Evolutionary conservation across 1,140 invertebrate genomes (phyloP).

Genomic region (Lepidostoma basale): DNA sequence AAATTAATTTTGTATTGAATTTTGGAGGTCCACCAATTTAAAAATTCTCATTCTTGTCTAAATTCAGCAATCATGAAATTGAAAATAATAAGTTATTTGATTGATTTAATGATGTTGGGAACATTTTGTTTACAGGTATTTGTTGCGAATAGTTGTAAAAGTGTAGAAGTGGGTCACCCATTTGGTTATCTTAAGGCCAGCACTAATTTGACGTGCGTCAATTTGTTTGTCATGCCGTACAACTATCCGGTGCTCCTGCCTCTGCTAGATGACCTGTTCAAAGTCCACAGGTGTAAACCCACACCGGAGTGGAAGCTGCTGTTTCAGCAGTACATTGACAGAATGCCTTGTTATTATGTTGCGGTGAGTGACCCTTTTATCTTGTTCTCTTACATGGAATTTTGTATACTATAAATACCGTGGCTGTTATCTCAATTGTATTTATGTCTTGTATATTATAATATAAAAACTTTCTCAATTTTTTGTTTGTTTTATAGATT

Average conservation of each 20-base stretch:
- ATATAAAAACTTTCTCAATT: neutral
- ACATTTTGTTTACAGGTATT: slow-evolving; percentile 75
- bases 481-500: neutral
- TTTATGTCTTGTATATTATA: no score
- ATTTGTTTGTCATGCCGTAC: slow-evolving; percentile 97
- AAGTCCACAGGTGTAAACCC: slow-evolving; percentile 88
- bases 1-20: slow-evolving; percentile 8
- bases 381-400: no score
- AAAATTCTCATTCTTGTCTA: no score
- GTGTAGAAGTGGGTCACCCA: slow-evolving; percentile 85
- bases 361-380: slow-evolving; percentile 68
- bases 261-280: slow-evolving; percentile 90
- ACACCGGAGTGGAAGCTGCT: slow-evolving; percentile 87
- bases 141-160: slow-evolving; percentile 88
- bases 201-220: slow-evolving; percentile 92
- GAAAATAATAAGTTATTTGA: neutral
- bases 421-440: no score
- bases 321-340: slow-evolving; percentile 92
- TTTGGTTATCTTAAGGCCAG: slow-evolving; percentile 99
- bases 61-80: no score
- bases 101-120: neutral
- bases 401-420: no score
- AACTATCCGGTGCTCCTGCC: slow-evolving; percentile 96
- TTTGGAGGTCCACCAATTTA: no score
- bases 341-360: slow-evolving; percentile 96